Percentiles rank a stretch among this genome's conserved stretches.
phyloP scores from a whole-genome alignment of 2,888 invertebrate species.

The Caenorhabditis macrosperma region DNA sequence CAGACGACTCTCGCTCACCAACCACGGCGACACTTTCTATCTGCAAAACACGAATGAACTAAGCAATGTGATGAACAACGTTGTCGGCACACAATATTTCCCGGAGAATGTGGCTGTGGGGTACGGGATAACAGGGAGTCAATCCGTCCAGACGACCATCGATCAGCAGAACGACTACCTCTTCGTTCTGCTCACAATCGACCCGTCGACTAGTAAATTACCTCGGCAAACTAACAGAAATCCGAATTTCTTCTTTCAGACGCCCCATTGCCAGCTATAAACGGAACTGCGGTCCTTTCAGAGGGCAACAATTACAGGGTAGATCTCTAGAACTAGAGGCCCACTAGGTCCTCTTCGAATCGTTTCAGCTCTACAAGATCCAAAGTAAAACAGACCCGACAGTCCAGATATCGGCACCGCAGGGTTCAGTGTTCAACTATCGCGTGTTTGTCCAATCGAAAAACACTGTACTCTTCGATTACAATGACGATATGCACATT shows the following conservation, averaged over 20 bases:
- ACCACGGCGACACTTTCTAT: conserved; percentile 33
- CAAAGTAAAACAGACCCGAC: neutral
- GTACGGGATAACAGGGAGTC: conserved; percentile 13
- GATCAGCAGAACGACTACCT: conserved; percentile 19
- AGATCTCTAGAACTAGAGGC: too few relatives aligned
- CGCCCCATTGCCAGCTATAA: neutral
- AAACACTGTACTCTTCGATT: conserved; percentile 34
- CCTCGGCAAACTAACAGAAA: neutral
- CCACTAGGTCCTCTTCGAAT: too few relatives aligned
- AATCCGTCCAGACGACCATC: neutral
- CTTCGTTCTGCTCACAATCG: conserved; percentile 31
- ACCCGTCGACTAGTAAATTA: conserved; percentile 5
- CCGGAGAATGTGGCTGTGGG: conserved; percentile 39
- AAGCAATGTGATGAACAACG: conserved; percentile 9
- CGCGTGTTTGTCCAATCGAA: conserved; percentile 37
- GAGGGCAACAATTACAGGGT: conserved; percentile 19
- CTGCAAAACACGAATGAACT: conserved; percentile 9
- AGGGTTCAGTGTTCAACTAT: conserved; percentile 29
- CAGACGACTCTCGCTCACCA: conserved; percentile 27
- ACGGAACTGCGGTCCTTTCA: neutral
- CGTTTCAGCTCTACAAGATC: conserved; percentile 19
- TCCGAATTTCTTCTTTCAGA: neutral
- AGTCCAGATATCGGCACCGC: neutral
- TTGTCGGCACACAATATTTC: conserved; percentile 25
- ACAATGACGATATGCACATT: conserved; percentile 49